These are phyloP conservation scores for Caenorhabditis plicata DNA, from an alignment of 2,888 invertebrate genomes.

Conservation along the genomic window DNA sequence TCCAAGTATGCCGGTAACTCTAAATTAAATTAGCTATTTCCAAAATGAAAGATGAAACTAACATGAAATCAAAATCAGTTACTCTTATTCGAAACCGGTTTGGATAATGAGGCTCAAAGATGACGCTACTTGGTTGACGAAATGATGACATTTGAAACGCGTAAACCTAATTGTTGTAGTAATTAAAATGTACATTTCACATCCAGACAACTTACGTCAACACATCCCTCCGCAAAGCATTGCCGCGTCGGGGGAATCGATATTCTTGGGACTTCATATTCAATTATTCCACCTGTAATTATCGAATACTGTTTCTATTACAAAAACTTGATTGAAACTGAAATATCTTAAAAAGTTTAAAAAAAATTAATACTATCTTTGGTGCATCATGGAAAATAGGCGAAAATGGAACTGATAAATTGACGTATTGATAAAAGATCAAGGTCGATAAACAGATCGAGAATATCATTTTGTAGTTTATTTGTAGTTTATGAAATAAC, in stretches of 20 bases:
- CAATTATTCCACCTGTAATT: conserved; percentile 58
- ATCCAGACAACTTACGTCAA: conserved; percentile 38
- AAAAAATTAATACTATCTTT: too few relatives aligned
- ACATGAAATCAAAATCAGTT: conserved; percentile 54
- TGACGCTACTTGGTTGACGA: conserved; percentile 43
- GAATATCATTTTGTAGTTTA: background rate
- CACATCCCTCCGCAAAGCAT: conserved; percentile 64
- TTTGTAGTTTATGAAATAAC: conserved; percentile 16
- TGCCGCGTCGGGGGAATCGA: conserved; percentile 58
- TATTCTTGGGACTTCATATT: conserved; percentile 57
- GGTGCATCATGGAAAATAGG: too few relatives aligned
- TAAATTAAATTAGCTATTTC: conserved; percentile 7
- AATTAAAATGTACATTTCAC: conserved; percentile 7
- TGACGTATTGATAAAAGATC: too few relatives aligned
- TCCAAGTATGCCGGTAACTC: conserved; percentile 46
- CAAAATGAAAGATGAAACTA: conserved; percentile 17
- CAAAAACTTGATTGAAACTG: too few relatives aligned
- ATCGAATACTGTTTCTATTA: too few relatives aligned
- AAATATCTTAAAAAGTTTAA: too few relatives aligned
- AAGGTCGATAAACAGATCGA: too few relatives aligned
- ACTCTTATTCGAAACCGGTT: conserved; percentile 51
- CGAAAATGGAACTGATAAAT: too few relatives aligned
- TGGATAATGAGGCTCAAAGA: conserved; percentile 49
- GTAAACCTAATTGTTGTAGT: conserved; percentile 38
- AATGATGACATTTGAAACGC: conserved; percentile 46